phyloP scores from a whole-genome alignment of 2,797 vertebrate species.

The Danio choprae region DNA sequence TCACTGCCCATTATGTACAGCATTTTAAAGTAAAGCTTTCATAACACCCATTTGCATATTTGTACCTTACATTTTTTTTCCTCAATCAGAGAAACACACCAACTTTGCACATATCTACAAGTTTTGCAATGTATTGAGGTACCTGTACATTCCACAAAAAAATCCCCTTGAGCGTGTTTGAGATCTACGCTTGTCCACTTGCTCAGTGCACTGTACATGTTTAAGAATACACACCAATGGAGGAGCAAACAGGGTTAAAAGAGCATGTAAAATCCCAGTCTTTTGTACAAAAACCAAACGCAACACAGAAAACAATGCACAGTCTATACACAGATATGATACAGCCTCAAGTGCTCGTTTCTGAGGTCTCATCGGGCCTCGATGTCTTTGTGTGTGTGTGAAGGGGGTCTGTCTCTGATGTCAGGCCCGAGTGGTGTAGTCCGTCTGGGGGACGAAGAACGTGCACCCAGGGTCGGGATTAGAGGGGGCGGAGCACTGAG shows the following conservation, averaged over 20 bases:
- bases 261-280: conserved; percentile 79
- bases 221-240: conserved; percentile 80
- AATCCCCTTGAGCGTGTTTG: conserved; percentile 50
- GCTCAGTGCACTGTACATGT: conserved; percentile 78
- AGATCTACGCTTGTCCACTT: conserved; percentile 68
- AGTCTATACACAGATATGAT: conserved; percentile 81
- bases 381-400: conserved; percentile 94
- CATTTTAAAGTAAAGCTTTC: conserved; percentile 99
- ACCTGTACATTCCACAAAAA: conserved; percentile 77
- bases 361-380: conserved; percentile 88
- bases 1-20: conserved; percentile 91
- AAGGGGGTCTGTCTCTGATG: conserved; percentile 91
- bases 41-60: conserved; percentile 99
- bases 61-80: conserved; percentile 86
- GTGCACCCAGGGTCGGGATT: conserved; percentile 89
- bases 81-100: conserved; percentile 82
- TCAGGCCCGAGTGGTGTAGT: conserved; percentile 93
- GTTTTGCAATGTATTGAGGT: conserved; percentile 71
- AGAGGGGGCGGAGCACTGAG: conserved; percentile 95
- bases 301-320: conserved; percentile 60
- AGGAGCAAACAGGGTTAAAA: conserved; percentile 79
- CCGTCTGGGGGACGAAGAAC: conserved; percentile 91
- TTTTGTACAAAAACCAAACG: conserved; percentile 71
- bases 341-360: conserved; percentile 78
- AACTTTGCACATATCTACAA: conserved; percentile 90